A percentile compares a stretch with the other conserved stretches of the same genome.
phyloP scores from a whole-genome alignment of 2,888 invertebrate genomes.

The Sphinx pinastri region DNA sequence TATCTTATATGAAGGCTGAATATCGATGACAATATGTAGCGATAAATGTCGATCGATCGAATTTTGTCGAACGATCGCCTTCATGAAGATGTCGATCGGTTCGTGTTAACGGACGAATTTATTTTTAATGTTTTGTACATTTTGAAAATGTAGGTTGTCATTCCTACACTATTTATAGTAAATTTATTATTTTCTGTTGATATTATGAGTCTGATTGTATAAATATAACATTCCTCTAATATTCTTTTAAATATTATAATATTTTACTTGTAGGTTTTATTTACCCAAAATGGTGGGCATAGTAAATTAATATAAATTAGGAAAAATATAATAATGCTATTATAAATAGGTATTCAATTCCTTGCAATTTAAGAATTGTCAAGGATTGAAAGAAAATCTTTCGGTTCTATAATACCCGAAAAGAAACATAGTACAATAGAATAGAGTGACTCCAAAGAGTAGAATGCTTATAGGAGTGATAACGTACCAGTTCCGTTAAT shows the following conservation, averaged over 20 bases:
- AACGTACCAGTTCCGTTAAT: constrained; percentile 39
- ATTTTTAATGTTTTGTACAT: constrained; percentile 32
- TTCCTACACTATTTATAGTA: background rate
- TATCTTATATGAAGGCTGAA: constrained; percentile 59
- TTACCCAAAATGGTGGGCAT: no score
- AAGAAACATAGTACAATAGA: no score
- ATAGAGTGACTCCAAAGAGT: background rate
- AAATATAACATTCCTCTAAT: background rate
- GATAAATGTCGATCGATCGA: constrained; percentile 54
- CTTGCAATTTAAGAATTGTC: no score
- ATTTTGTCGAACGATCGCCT: constrained; percentile 51
- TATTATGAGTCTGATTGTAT: background rate
- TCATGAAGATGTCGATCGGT: constrained; percentile 50
- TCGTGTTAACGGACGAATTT: constrained; percentile 48
- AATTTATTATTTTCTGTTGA: background rate
- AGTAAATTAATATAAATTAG: no score
- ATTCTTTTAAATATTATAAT: no score
- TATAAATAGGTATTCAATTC: no score
- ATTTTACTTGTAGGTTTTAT: no score
- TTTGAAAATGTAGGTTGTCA: background rate
- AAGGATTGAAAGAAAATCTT: no score
- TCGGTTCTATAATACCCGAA: no score
- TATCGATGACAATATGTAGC: constrained; percentile 69
- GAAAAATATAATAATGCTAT: no score
- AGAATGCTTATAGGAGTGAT: background rate